phyloP scores from a whole-genome alignment of 2,888 invertebrate genomes.

The Suillia variegata region DNA sequence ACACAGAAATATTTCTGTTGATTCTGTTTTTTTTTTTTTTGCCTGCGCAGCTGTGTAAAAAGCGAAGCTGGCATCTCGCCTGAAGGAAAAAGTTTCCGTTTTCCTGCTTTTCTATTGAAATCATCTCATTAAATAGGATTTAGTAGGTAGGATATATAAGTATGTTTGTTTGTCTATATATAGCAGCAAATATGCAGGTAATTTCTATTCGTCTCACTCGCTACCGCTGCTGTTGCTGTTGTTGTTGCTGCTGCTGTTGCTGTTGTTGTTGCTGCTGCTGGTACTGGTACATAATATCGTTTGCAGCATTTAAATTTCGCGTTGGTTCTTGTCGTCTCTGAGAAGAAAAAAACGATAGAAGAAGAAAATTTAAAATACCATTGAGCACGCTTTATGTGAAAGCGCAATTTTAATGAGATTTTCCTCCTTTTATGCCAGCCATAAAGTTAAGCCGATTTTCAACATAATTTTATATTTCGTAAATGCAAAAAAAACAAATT shows the following conservation, averaged over 20 bases:
- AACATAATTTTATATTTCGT: neutral
- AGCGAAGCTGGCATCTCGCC: too few species aligned
- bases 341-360: neutral
- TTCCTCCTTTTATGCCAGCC: neutral
- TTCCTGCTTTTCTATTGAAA: conserved; percentile 10
- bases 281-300: neutral
- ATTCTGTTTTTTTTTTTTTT: too few species aligned
- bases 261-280: too few species aligned
- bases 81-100: neutral
- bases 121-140: conserved; percentile 12
- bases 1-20: neutral
- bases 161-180: too few species aligned
- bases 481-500: too few species aligned
- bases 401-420: neutral
- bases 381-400: neutral
- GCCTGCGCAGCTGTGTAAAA: too few species aligned
- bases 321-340: too few species aligned
- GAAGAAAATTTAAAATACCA: neutral
- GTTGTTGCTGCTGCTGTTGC: too few species aligned
- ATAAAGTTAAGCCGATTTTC: conserved; percentile 3
- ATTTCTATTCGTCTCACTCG: too few species aligned
- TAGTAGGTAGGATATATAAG: too few species aligned
- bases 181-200: neutral
- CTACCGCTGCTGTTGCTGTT: too few species aligned
- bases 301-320: neutral